Evolutionary conservation across 2,797 vertebrate species (phyloP), one percentile per base, ranked within the genome.

Genomic region (Bufotes viridis): DNA sequence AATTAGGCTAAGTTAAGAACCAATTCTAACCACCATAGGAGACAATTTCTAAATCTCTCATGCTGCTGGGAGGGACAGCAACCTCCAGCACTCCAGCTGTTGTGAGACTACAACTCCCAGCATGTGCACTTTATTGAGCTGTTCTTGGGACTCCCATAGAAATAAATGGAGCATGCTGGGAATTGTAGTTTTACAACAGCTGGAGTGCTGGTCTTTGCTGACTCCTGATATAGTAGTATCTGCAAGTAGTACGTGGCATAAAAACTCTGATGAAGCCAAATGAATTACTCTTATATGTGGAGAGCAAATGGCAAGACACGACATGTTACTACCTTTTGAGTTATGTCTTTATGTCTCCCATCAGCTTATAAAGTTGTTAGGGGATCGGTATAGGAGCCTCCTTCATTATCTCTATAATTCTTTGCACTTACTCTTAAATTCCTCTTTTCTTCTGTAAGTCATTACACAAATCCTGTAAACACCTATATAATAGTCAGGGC

Each of bases 381-480:
- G 34, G n/a, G 57, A 75, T 51, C 24, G 22, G 57, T 42, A 26
- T 49, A 84, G 3, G 22, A 61, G 29, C 20, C 58, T 78, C 22
- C n/a, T 65, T 78, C 1, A 15, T 24, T 65, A 76, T 34, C 34
- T 65, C 2, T 78, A 65, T 85, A 17, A 78, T 63, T 60, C 60
- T 65, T 78, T 78, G 72, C 10, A 22, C 42, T 55, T 65, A 65
- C 20, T 85, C 12, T 75, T 78, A 65, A 63, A 20, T 85, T 60
- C 22, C 72, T 49, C 75, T 84, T 60, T 78, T 63, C 84, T 53
- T 85, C 17, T 55, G 9, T 72, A 79, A 81, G 53, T 49, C 53
- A 87, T 87, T 70, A 81, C 22, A 80, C 22, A 70, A 70, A 74
- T 81, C 55, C 29, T 80, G 29, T 11, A 76, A 55, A 85, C 84